A percentile compares a stretch with the other conserved stretches of the same genome.
phyloP scores from a whole-genome alignment of 1,140 invertebrate species.

The Philotrypesis tridentata region DNA sequence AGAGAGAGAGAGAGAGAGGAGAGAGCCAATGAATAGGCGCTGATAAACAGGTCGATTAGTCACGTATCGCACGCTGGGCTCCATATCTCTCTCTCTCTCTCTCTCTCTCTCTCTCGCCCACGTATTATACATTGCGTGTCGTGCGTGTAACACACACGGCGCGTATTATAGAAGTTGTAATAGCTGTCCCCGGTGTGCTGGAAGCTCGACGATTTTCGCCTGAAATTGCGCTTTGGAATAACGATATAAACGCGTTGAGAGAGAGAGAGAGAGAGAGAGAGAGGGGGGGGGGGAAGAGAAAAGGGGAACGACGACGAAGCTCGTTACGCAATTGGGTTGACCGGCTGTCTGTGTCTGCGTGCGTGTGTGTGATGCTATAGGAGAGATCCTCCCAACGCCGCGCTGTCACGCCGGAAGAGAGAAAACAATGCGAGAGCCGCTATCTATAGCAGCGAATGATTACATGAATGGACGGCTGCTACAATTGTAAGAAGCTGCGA shows the following conservation, averaged over 20 bases:
- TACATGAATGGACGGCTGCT: background rate
- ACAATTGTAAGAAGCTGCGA: conserved; percentile 28
- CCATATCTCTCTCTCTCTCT: no score
- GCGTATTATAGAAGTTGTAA: no score
- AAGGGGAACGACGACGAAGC: background rate
- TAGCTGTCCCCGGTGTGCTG: no score
- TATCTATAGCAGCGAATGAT: conserved; percentile 31
- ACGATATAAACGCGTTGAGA: background rate
- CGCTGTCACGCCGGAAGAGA: conserved; percentile 18
- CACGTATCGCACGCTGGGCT: no score
- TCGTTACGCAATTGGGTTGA: conserved; percentile 32
- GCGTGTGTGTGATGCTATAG: no score
- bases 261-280: background rate
- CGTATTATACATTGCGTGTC: no score
- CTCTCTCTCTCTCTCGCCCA: no score
- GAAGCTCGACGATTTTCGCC: background rate
- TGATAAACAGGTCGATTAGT: no score
- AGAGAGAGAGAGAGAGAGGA: no score
- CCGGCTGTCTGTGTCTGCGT: background rate
- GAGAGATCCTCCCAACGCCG: background rate
- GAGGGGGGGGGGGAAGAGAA: background rate
- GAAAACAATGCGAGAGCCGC: conserved; percentile 23
- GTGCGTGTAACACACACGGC: no score
- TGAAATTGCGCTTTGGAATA: background rate
- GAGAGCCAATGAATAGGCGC: no score